phyloP scores from a whole-genome alignment of 2,888 invertebrate genomes.

The Hypomecis atomaria region DNA sequence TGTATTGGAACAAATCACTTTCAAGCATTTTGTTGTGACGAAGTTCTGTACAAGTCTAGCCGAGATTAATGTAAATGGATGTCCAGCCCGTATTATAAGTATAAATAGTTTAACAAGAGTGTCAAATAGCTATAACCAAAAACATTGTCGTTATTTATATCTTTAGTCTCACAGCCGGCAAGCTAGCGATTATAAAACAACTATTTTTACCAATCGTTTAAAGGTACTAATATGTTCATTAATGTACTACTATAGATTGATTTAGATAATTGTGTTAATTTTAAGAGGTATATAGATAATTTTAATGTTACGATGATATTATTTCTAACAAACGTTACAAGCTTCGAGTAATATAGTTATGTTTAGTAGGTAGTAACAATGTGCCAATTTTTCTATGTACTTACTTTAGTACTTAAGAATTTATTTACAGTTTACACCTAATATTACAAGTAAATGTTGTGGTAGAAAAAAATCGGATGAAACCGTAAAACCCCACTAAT shows the following conservation, averaged over 20 bases:
- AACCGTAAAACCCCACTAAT: too few species aligned
- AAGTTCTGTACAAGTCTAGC: not conserved
- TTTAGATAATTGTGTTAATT: slow-evolving; percentile 18
- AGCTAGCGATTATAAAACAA: not conserved
- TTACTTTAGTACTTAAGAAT: slow-evolving; percentile 42
- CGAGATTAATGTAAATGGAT: not conserved
- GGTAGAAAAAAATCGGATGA: not conserved
- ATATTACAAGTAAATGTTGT: not conserved
- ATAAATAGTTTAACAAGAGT: not conserved
- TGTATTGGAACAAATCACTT: not conserved
- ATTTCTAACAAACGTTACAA: slow-evolving; percentile 42
- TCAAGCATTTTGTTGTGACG: not conserved
- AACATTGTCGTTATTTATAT: too few species aligned
- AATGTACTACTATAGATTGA: not conserved
- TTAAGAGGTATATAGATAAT: slow-evolving; percentile 25
- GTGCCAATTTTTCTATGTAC: slow-evolving; percentile 37
- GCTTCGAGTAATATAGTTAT: slow-evolving; percentile 40
- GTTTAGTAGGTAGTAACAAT: slow-evolving; percentile 35
- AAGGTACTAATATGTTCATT: not conserved
- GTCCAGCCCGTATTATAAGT: not conserved
- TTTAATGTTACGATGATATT: slow-evolving; percentile 28
- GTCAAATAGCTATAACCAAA: not conserved
- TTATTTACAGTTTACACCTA: slow-evolving; percentile 18
- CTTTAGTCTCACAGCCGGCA: too few species aligned
- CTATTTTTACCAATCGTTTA: too few species aligned